Evolutionary conservation across 2,888 invertebrate species (phyloP).

Genomic region (Alviniconcha strummeri): DNA sequence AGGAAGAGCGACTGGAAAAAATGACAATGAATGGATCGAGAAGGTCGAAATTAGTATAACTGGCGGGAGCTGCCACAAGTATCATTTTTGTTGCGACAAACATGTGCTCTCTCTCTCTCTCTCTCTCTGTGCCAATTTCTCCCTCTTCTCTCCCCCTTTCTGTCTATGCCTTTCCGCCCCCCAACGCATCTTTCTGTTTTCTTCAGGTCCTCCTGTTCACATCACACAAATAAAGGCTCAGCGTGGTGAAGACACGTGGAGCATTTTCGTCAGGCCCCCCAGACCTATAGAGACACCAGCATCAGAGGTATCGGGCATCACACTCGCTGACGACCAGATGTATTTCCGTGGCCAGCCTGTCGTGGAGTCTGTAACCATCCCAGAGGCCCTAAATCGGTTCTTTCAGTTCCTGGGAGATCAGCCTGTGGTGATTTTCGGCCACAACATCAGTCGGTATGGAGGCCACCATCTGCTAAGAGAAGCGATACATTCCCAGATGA

Average conservation of each 20-base stretch:
- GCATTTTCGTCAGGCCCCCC: background rate
- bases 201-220: background rate
- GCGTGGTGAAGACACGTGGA: background rate
- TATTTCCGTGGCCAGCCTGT: no score
- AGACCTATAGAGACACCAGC: background rate
- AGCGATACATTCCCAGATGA: background rate
- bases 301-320: background rate
- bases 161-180: no score
- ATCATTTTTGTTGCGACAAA: no score
- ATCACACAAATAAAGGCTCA: background rate
- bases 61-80: no score
- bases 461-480: background rate
- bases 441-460: background rate
- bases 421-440: background rate
- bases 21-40: no score
- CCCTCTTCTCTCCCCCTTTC: no score
- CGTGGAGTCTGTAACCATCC: background rate
- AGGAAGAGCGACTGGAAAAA: no score
- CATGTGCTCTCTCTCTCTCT: no score
- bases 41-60: no score
- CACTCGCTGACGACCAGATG: no score
- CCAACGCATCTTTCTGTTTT: no score
- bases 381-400: background rate
- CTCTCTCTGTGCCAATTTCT: no score
- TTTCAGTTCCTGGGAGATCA: background rate